phyloP scores from a whole-genome alignment of 2,888 invertebrate genomes.

The Sinodicranocentrus sp. region DNA sequence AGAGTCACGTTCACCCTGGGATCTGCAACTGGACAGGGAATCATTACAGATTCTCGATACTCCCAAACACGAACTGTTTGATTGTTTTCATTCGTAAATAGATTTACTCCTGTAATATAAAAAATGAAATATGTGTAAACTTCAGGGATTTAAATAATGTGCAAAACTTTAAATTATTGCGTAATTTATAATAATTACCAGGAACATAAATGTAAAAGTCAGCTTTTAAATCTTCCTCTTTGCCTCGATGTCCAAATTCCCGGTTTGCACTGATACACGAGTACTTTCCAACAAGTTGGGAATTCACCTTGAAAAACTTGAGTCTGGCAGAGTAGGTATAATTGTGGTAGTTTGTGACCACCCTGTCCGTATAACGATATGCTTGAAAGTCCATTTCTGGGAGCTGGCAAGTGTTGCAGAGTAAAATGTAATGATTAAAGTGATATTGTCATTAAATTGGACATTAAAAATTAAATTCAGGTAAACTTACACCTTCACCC shows the following conservation, averaged over 20 bases:
- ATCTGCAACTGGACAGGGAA: conserved; percentile 64
- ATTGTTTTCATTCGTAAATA: conserved; percentile 62
- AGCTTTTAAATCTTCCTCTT: conserved; percentile 65
- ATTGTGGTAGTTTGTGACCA: conserved; percentile 20
- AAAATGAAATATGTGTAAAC: not conserved
- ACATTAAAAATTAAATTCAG: no score
- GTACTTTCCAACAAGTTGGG: conserved; percentile 64
- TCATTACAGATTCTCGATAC: conserved; percentile 64
- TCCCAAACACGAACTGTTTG: conserved; percentile 65
- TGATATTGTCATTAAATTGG: no score
- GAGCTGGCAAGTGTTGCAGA: conserved; percentile 28
- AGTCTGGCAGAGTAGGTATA: conserved; percentile 67
- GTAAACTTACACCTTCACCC: conserved; percentile 67
- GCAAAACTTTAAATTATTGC: no score
- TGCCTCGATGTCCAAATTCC: conserved; percentile 68
- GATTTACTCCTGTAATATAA: conserved; percentile 39
- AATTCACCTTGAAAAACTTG: conserved; percentile 42
- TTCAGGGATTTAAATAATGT: no score
- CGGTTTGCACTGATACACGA: conserved; percentile 65
- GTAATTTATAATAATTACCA: conserved; percentile 41
- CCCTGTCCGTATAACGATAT: conserved; percentile 36
- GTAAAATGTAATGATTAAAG: no score
- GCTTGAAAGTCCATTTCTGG: conserved; percentile 68
- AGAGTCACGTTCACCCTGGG: conserved; percentile 62
- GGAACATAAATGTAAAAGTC: conserved; percentile 67